A percentile compares a stretch with the other conserved stretches of the same genome.
Evolutionary conservation across 1,140 invertebrate species (phyloP).

Genomic region (Apolygus lucorum): DNA sequence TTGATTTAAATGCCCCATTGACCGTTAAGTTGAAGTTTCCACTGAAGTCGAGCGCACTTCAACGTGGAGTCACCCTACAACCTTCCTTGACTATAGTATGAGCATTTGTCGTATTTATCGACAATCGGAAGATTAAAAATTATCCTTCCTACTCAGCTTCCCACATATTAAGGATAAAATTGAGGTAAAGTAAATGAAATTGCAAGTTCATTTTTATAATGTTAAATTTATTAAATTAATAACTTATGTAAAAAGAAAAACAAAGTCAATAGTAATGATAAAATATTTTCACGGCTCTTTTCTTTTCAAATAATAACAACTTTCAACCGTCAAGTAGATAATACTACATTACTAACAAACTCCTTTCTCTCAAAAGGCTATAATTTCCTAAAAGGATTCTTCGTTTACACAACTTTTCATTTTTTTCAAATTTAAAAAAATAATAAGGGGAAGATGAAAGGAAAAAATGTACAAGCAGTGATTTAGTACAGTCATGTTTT

Average conservation of each 20-base stretch:
- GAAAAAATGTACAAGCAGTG: slow-evolving; percentile 19
- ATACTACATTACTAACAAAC: background rate
- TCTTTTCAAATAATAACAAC: background rate
- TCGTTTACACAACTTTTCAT: too few species aligned
- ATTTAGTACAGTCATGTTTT: slow-evolving; percentile 30
- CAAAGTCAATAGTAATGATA: background rate
- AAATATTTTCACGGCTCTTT: background rate
- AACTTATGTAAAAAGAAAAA: background rate
- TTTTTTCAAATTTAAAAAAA: background rate
- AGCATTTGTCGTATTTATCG: too few species aligned
- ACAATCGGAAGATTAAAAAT: too few species aligned
- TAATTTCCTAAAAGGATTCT: background rate
- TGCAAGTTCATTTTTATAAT: too few species aligned
- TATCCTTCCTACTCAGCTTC: too few species aligned
- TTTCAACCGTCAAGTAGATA: background rate
- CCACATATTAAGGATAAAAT: too few species aligned
- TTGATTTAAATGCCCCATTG: too few species aligned
- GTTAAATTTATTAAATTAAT: background rate
- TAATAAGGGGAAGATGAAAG: slow-evolving; percentile 8
- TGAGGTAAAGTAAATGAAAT: too few species aligned
- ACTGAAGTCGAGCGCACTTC: too few species aligned
- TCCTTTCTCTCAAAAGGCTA: background rate
- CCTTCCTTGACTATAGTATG: too few species aligned
- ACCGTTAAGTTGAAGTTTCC: too few species aligned
- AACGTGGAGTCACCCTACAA: too few species aligned